Conservation (phyloP, 1,140 invertebrate genomes). For the Magallana ariakensis region DNA sequence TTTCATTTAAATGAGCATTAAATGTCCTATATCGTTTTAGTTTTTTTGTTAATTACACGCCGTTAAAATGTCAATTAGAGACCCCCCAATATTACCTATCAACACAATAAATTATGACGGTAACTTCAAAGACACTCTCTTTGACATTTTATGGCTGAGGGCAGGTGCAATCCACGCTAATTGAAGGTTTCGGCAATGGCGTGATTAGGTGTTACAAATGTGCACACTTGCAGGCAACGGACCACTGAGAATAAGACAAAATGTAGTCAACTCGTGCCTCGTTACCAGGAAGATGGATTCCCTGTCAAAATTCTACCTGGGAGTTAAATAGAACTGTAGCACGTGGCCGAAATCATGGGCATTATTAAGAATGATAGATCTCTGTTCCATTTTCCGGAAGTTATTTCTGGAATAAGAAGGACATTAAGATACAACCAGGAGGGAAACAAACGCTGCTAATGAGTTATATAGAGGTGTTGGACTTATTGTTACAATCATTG, state of each 20-base stretch:
- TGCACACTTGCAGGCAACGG: background rate
- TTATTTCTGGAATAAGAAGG: constrained; percentile 18
- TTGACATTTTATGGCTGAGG: background rate
- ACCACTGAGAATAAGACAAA: background rate
- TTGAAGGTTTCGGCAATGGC: background rate
- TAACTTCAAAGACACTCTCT: background rate
- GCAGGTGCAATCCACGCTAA: background rate
- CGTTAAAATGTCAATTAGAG: constrained; percentile 19
- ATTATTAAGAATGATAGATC: background rate
- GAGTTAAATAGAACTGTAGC: background rate
- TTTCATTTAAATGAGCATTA: constrained; percentile 21
- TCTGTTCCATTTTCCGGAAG: background rate
- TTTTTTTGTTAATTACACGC: constrained; percentile 8
- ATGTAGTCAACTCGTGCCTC: background rate
- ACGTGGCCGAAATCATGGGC: background rate
- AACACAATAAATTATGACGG: background rate
- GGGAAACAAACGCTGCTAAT: background rate
- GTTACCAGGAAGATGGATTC: constrained; percentile 14
- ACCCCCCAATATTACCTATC: background rate
- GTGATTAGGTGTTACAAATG: background rate
- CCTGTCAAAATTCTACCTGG: constrained; percentile 15
- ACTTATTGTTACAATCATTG: background rate
- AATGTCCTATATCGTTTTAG: background rate
- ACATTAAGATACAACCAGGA: background rate
- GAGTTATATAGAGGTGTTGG: background rate